Conservation (phyloP, 2,113 vertebrate species). For the Megaceryle torquata region DNA sequence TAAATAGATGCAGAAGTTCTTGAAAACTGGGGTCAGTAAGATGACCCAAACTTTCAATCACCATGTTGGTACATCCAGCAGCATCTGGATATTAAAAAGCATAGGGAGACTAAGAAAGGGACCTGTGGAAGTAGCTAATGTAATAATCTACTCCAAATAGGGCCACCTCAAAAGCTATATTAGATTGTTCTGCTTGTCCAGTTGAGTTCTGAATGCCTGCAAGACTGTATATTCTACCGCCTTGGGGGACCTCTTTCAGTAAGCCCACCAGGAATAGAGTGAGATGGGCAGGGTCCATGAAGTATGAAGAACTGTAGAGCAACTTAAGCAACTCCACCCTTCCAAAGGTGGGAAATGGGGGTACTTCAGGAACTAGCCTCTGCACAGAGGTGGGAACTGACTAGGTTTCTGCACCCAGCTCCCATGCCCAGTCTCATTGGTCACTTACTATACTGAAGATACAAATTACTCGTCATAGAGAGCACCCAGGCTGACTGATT, state of each 20-base stretch:
- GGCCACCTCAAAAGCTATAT: background rate
- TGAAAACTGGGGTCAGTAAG: background rate
- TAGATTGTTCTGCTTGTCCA: background rate
- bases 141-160: background rate
- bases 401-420: background rate
- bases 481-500: background rate
- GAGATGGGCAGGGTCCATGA: background rate
- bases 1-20: background rate
- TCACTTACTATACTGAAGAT: background rate
- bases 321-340: background rate
- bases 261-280: background rate
- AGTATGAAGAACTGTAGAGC: background rate
- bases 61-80: background rate
- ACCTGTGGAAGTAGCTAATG: background rate
- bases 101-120: background rate
- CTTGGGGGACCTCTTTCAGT: background rate
- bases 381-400: background rate
- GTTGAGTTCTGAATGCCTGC: background rate
- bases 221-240: background rate
- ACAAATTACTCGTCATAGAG: background rate
- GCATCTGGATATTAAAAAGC: background rate
- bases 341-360: background rate
- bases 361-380: background rate
- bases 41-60: background rate
- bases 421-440: background rate